Conservation (phyloP, 2,113 vertebrate species). For the Psammodynastes pulverulentus region DNA sequence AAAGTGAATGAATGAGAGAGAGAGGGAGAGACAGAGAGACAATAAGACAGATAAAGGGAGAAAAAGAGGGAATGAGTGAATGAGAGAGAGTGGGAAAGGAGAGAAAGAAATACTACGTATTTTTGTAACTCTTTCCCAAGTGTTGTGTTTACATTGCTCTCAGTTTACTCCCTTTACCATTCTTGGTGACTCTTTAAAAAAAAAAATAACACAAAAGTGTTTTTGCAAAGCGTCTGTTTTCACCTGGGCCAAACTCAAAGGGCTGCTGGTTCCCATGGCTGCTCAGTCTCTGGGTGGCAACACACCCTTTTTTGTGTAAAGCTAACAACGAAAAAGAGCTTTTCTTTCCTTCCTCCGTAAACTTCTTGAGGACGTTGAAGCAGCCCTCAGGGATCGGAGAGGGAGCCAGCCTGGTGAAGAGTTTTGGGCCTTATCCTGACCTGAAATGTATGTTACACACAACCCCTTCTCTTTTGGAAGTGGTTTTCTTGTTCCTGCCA, state of each 20-base stretch:
- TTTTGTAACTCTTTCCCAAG: background rate
- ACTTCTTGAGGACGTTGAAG: constrained; percentile 64
- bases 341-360: constrained; percentile 61
- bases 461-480: background rate
- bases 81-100: fast-evolving
- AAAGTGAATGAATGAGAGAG: fast-evolving
- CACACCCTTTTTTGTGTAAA: constrained; percentile 80
- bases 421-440: background rate
- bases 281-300: constrained; percentile 55
- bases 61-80: fast-evolving
- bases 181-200: constrained; percentile 32
- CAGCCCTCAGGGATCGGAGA: constrained; percentile 60
- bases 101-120: background rate
- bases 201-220: constrained; percentile 1
- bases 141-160: background rate
- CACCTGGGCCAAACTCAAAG: constrained; percentile 68
- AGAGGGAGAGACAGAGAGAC: fast-evolving
- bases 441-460: background rate
- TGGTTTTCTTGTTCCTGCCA: background rate
- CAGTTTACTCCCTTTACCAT: constrained; percentile 31
- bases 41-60: fast-evolving
- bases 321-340: constrained; percentile 66
- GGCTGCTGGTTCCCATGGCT: constrained; percentile 77
- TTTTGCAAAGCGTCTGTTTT: constrained; percentile 56
- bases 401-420: constrained; percentile 11